A percentile compares a stretch with the other conserved stretches of the same genome.
These are phyloP conservation scores for Corythoichthys haematopterus DNA, from an alignment of 2,113 vertebrate species.

Conservation along the genomic window DNA sequence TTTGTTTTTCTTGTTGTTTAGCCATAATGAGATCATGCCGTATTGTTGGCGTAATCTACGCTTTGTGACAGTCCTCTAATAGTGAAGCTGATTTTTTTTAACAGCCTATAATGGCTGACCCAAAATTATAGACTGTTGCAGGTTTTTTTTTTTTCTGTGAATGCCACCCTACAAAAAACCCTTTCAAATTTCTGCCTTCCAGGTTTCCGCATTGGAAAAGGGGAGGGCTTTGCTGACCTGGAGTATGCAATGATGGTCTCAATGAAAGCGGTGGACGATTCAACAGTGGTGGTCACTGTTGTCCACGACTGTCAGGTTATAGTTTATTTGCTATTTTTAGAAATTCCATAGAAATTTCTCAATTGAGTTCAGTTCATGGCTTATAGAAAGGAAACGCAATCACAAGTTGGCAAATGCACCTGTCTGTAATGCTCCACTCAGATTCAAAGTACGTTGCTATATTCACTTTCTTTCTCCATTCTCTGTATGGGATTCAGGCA, in stretches of 20 bases:
- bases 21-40: neutral
- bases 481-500: too few relatives aligned
- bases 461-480: too few relatives aligned
- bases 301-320: slow-evolving; percentile 94
- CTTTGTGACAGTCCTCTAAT: too few relatives aligned
- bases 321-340: slow-evolving; percentile 13
- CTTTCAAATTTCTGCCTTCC: neutral
- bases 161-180: neutral
- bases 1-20: neutral
- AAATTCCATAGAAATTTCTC: neutral
- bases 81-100: too few relatives aligned
- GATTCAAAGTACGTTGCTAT: too few relatives aligned
- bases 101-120: neutral
- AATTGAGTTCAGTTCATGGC: neutral
- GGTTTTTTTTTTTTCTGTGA: neutral
- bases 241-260: slow-evolving; percentile 94
- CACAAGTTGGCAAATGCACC: too few relatives aligned
- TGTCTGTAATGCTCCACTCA: too few relatives aligned
- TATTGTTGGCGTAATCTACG: neutral
- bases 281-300: slow-evolving; percentile 83
- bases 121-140: neutral
- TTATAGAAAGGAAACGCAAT: too few relatives aligned
- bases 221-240: slow-evolving; percentile 91
- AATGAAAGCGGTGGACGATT: slow-evolving; percentile 80
- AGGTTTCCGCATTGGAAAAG: slow-evolving; percentile 95